phyloP scores from a whole-genome alignment of 1,140 invertebrate genomes.

The Drosophila biarmipes region DNA sequence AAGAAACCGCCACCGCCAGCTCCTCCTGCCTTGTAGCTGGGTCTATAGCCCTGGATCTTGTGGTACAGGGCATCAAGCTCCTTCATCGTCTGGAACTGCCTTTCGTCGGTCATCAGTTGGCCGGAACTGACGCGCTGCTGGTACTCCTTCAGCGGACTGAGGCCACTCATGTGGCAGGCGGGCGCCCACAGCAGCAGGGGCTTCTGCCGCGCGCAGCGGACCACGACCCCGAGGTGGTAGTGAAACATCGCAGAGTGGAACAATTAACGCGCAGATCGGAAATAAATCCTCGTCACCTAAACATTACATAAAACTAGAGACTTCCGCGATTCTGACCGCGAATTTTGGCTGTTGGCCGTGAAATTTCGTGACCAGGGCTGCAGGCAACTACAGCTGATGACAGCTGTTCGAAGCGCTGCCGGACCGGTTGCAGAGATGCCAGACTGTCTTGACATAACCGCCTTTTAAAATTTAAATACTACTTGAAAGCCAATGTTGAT shows the following conservation, averaged over 20 bases:
- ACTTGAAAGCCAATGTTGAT: too few relatives aligned
- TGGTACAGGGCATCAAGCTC: constrained; percentile 89
- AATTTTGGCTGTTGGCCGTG: constrained; percentile 58
- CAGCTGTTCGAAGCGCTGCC: constrained; percentile 21
- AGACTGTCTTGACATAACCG: neutral
- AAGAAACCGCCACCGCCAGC: constrained; percentile 84
- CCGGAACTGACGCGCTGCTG: constrained; percentile 87
- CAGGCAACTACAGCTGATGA: constrained; percentile 1
- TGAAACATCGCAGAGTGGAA: constrained; percentile 34
- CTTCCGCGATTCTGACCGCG: constrained; percentile 60
- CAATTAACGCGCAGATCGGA: constrained; percentile 21
- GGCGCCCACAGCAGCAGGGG: constrained; percentile 38
- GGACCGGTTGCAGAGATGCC: neutral
- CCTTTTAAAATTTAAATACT: constrained; percentile 1
- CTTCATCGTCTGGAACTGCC: constrained; percentile 89
- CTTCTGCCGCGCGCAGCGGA: constrained; percentile 30
- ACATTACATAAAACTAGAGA: constrained; percentile 66
- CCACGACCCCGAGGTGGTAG: constrained; percentile 25
- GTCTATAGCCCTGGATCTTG: constrained; percentile 87
- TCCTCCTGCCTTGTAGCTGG: constrained; percentile 81
- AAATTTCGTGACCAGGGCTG: constrained; percentile 39
- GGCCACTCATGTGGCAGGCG: constrained; percentile 32
- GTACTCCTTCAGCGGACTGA: constrained; percentile 86
- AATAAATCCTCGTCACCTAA: constrained; percentile 52
- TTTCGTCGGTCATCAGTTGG: constrained; percentile 88